These are phyloP conservation scores for Aphidius gifuensis DNA, from an alignment of 1,140 invertebrate species.

Conservation along the genomic window DNA sequence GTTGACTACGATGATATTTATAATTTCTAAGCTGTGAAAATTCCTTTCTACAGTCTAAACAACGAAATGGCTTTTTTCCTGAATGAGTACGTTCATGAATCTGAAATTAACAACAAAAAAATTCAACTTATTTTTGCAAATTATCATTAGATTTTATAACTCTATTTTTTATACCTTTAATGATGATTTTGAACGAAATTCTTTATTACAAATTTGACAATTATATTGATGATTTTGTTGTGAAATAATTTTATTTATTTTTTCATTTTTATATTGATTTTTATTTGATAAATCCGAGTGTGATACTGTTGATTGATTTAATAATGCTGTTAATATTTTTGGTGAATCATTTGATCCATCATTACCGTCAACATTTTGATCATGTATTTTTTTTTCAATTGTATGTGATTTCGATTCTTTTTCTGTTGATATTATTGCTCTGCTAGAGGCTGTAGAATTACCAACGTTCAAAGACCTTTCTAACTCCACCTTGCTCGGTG, in stretches of 20 bases:
- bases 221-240: neutral
- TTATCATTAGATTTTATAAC: conserved; percentile 14
- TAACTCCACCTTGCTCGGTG: neutral
- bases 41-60: conserved; percentile 72
- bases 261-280: neutral
- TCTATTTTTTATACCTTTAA: neutral
- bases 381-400: no score
- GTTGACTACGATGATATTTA: conserved; percentile 70
- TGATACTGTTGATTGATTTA: conserved; percentile 40
- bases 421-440: neutral
- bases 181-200: neutral
- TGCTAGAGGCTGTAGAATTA: conserved; percentile 24
- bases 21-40: conserved; percentile 76
- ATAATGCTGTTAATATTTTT: conserved; percentile 34
- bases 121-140: neutral
- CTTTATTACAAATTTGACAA: neutral
- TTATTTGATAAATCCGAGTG: conserved; percentile 39
- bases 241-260: neutral
- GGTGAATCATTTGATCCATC: no score
- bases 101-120: conserved; percentile 28
- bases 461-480: conserved; percentile 32
- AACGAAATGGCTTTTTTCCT: conserved; percentile 66
- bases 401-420: no score
- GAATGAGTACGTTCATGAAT: conserved; percentile 43
- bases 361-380: no score